A percentile compares a stretch with the other conserved stretches of the same genome.
Conservation (phyloP, 2,113 vertebrate species). For the Erpornis zantholeuca region DNA sequence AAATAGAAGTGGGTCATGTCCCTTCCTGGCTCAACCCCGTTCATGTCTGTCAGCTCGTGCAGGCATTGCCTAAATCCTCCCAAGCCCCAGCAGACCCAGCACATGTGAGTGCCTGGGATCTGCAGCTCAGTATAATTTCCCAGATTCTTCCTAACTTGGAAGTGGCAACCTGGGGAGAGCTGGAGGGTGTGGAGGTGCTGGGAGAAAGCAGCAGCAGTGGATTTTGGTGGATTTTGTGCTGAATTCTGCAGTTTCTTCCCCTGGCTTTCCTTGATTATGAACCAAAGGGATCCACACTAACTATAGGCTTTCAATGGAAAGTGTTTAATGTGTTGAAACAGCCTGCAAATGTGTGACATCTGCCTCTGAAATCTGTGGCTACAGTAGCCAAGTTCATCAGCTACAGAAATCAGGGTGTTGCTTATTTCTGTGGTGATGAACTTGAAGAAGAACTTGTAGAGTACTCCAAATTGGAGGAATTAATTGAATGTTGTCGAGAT, state of each 20-base stretch:
- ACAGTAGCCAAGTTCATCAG: background rate
- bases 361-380: background rate
- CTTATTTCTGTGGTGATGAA: background rate
- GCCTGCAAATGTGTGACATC: background rate
- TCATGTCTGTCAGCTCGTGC: background rate
- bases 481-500: background rate
- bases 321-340: background rate
- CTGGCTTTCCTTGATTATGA: background rate
- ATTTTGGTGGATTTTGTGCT: background rate
- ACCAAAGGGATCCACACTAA: background rate
- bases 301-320: background rate
- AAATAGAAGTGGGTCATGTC: slow-evolving; percentile 7
- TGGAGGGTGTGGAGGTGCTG: slow-evolving; percentile 28
- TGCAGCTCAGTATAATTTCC: background rate
- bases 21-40: background rate
- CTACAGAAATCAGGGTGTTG: background rate
- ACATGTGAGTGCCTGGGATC: background rate
- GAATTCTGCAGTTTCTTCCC: background rate
- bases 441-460: background rate
- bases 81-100: background rate
- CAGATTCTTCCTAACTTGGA: slow-evolving; percentile 48
- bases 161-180: slow-evolving; percentile 28
- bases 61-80: background rate
- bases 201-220: background rate
- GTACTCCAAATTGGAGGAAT: background rate